These are phyloP conservation scores for Dinoponera quadriceps DNA, from an alignment of 1,140 invertebrate species.

Conservation along the genomic window DNA sequence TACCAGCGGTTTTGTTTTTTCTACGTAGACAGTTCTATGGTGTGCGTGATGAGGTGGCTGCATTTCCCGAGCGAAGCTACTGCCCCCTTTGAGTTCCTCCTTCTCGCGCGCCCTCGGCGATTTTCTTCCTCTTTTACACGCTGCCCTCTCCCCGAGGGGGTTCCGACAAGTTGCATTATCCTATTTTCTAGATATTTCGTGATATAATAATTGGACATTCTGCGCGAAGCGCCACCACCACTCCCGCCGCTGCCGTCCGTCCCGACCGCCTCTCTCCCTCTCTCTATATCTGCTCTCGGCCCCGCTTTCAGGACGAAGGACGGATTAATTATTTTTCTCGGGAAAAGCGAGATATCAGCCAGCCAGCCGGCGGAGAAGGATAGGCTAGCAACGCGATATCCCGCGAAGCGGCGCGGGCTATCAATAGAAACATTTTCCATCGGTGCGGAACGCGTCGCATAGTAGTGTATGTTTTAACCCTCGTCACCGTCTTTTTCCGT, in stretches of 20 bases:
- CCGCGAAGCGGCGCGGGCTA: conserved; percentile 46
- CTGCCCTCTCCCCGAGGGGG: conserved; percentile 1
- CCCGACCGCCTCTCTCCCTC: conserved; percentile 26
- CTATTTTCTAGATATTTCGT: conserved; percentile 81
- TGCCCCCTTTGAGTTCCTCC: background rate
- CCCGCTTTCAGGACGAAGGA: conserved; percentile 65
- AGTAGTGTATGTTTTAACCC: conserved; percentile 66
- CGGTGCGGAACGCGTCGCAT: conserved; percentile 65
- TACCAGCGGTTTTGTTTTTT: conserved; percentile 74
- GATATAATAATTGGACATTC: conserved; percentile 83
- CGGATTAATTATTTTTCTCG: conserved; percentile 74
- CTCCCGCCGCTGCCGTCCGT: conserved; percentile 32
- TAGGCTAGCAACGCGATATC: conserved; percentile 26
- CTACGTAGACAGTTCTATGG: conserved; percentile 62
- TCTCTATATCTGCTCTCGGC: too few species aligned
- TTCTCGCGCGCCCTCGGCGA: conserved; percentile 8
- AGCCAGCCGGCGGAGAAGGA: conserved; percentile 38
- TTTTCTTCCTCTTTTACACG: conserved; percentile 65
- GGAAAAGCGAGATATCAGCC: conserved; percentile 56
- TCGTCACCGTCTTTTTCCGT: conserved; percentile 18
- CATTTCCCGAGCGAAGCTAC: conserved; percentile 8
- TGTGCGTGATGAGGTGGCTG: conserved; percentile 63
- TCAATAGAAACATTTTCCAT: conserved; percentile 76
- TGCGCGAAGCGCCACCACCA: conserved; percentile 65
- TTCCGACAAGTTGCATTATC: conserved; percentile 73